Evolutionary conservation across 1,140 invertebrate genomes (phyloP), one percentile per base, ranked within the genome.

Genomic region (Leptonema lineaticorne): DNA sequence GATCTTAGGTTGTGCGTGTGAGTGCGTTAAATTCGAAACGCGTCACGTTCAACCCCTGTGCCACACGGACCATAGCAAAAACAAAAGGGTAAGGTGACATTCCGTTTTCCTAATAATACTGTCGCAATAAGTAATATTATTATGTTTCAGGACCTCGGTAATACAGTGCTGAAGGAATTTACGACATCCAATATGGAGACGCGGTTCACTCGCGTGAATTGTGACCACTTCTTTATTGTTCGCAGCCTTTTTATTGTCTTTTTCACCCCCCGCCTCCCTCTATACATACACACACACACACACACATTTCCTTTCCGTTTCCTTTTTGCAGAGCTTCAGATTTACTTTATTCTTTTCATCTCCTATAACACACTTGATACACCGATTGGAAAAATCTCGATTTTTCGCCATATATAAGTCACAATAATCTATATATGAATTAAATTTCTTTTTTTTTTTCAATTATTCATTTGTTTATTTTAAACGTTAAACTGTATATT

Each of bases 21-120:
- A 8, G 14, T 37, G 30, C 30, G n/a, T n/a, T n/a, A n/a, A n/a
- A n/a, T n/a, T n/a, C n/a, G n/a, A n/a, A n/a, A n/a, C n/a, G n/a
- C n/a, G n/a, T n/a, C n/a, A n/a, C n/a, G n/a, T 50, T 50, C 18
- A 41, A 41, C n/a, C 29, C 59, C 7, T 33, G 18, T 11, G 27
- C 24, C 28, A 24, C 28, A 22, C 56, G 56, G 56, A 48, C 22
- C 26, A 26, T 26, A 8, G n/a, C 9, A 30, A 14, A 58, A 58
- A 30, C n/a, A 30, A 30, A n/a, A 29, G 26, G 28, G 26, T 46
- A 20, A n/a, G 46, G 46, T 29, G 48, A 57, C 64, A 65, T 64
- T 58, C 50, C 41, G 60, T 63, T 71, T n/a, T 71, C 60, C 70
- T 68, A 71, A 71, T 71, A 71, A 71, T 66, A 63, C 58, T 68